A percentile compares a stretch with the other conserved stretches of the same genome.
Evolutionary conservation across 2,113 vertebrate species (phyloP).

Genomic region (Hiodon tergisus): DNA sequence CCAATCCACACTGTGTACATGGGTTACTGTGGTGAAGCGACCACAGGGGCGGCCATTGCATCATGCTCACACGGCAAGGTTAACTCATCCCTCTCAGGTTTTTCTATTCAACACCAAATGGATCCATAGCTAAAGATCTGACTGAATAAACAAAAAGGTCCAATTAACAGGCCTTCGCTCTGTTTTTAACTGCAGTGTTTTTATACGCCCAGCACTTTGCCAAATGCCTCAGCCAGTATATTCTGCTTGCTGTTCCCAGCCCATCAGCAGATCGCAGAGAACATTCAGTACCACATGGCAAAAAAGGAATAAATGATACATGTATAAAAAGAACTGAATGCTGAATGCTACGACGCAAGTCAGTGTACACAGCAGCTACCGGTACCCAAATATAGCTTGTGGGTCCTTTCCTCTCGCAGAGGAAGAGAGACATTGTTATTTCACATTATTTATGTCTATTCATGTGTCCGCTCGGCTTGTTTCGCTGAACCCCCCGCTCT

Average conservation of each 20-base stretch:
- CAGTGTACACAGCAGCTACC: conserved; percentile 62
- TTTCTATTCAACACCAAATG: no score
- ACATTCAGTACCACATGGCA: conserved; percentile 25
- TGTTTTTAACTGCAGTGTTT: conserved; percentile 28
- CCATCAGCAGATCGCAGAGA: conserved; percentile 22
- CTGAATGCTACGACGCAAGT: conserved; percentile 56
- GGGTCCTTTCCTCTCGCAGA: conserved; percentile 62
- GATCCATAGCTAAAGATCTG: conserved; percentile 24
- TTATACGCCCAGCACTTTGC: conserved; percentile 28
- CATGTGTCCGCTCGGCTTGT: conserved; percentile 47
- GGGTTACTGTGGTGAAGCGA: no score
- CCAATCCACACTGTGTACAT: no score
- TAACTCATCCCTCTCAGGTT: no score
- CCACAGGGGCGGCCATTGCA: no score
- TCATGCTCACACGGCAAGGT: no score
- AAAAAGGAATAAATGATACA: conserved; percentile 50
- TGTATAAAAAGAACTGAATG: conserved; percentile 38
- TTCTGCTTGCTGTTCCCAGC: conserved; percentile 11
- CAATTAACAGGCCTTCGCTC: neutral
- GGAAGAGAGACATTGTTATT: conserved; percentile 57
- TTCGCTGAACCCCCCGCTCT: conserved; percentile 7
- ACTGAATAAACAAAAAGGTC: conserved; percentile 34
- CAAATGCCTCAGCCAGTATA: conserved; percentile 34
- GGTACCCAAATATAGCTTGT: conserved; percentile 69
- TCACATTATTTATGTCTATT: conserved; percentile 72